Evolutionary conservation across 2,888 invertebrate species (phyloP).

Genomic region (Phortica okadai): DNA sequence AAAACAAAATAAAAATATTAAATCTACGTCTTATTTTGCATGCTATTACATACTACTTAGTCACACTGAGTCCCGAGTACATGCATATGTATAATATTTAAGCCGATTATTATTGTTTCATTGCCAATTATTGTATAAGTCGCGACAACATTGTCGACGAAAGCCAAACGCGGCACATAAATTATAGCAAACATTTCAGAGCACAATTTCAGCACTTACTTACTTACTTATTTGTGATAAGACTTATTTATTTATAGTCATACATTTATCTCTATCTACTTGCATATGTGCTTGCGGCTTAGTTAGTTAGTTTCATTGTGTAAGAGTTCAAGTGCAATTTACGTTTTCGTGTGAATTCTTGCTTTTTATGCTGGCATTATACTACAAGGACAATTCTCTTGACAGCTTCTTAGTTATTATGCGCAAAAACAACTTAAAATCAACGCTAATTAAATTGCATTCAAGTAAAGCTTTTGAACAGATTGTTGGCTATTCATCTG

Average conservation of each 20-base stretch:
- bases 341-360: too few relatives aligned
- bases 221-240: background rate
- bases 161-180: constrained; percentile 3
- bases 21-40: background rate
- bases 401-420: background rate
- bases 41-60: background rate
- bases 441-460: constrained; percentile 62
- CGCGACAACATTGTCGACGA: background rate
- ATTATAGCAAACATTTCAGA: background rate
- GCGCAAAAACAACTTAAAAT: constrained; percentile 36
- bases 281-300: background rate
- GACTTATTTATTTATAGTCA: background rate
- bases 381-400: background rate
- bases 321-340: background rate
- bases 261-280: too few relatives aligned
- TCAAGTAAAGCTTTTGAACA: constrained; percentile 51
- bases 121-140: constrained; percentile 19
- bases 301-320: background rate
- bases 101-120: background rate
- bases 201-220: background rate
- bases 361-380: background rate
- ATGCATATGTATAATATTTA: background rate
- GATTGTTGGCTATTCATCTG: constrained; percentile 19
- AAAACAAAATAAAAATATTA: background rate
- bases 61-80: background rate